Evolutionary conservation across 53 echinoderm and acorn worm genomes (phyloP).

Genomic region (Astropecten irregularis): DNA sequence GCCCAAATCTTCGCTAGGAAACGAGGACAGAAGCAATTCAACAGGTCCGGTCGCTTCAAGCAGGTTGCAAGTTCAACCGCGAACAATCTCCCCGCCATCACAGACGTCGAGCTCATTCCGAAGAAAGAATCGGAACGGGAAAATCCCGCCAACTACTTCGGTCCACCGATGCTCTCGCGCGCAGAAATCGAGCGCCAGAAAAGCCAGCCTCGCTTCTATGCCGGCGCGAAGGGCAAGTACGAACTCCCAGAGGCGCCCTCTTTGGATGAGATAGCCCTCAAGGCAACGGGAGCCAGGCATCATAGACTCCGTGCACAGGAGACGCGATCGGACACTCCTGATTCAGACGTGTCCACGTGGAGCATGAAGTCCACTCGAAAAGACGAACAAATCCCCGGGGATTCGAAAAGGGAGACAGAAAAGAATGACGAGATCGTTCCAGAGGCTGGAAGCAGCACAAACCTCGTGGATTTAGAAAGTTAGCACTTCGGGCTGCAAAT

Average conservation of each 20-base stretch:
- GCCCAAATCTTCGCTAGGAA: slow-evolving; percentile 69
- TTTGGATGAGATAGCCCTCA: slow-evolving; percentile 14
- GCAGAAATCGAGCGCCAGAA: slow-evolving; percentile 72
- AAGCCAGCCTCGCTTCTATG: slow-evolving; percentile 90
- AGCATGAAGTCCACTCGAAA: slow-evolving; percentile 2
- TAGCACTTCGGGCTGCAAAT: no score
- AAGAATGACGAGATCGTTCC: no score
- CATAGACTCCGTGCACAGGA: background rate
- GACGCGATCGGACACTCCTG: background rate
- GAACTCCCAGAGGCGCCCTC: slow-evolving; percentile 40
- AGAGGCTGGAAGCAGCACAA: no score
- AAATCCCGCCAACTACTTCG: slow-evolving; percentile 91
- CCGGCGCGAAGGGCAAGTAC: slow-evolving; percentile 65
- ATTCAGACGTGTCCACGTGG: background rate
- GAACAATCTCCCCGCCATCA: slow-evolving; percentile 48
- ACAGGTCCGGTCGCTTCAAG: background rate
- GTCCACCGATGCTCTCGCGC: slow-evolving; percentile 78
- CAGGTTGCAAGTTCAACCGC: background rate
- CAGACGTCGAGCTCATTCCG: slow-evolving; percentile 70
- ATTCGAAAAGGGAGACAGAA: no score
- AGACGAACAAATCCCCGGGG: background rate
- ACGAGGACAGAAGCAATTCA: background rate
- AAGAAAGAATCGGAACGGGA: slow-evolving; percentile 66
- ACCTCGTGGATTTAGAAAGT: no score
- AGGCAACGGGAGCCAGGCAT: slow-evolving; percentile 22